Base-by-base conservation (phyloP, 2,797 vertebrate genomes). In the Delichon dasypus region DNA sequence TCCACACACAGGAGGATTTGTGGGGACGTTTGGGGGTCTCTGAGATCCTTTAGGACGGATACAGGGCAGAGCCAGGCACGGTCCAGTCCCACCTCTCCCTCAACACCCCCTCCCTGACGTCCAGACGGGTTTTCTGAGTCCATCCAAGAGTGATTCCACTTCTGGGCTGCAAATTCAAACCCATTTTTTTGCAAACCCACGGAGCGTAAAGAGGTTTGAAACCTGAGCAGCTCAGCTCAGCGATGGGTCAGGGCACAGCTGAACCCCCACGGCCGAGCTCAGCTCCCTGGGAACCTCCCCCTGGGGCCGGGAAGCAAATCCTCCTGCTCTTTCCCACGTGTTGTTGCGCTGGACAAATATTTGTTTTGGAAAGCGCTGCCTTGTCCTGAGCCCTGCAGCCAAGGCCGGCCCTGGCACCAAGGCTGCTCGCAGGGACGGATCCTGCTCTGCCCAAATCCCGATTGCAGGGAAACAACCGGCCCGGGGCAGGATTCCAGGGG, bases 291-390 rank as follows among this genome's bases (percentile, higher is more conserved):
- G 88, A 92, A 10, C 79, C 89, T 88, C 79, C 74, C 45, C 21
- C 57, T 3, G 7, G 36, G 45, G 75, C 89, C 1, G 1, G 91
- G 55, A 25, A 73, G 65, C 18, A 16, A 89, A 83, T 6, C 36
- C 78, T 85, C 70, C 88, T 64, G 82, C 93, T 80, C 84, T 74
- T 94, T 95, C 92, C 79, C 92, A 92, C 50, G 61, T 89, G 90
- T 9, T 89, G 29, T 23, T 36, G 89, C 3, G 0, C 82, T 65
- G 84, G 18, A 77, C 85, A 83, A 93, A 95, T 93, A 93, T 96
- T 96, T 94, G 89, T 84, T 91, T 94, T 96, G 96, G 92, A 83
- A 72, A 95, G 87, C 2, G 3, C 36, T 68, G 74, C 90, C 75
- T 17, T 90, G 88, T 64, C 94, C 74, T 2, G 12, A 77, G 94